These are phyloP conservation scores for Macrosoma leucophasiata DNA, from an alignment of 2,888 invertebrate species.

Conservation along the genomic window DNA sequence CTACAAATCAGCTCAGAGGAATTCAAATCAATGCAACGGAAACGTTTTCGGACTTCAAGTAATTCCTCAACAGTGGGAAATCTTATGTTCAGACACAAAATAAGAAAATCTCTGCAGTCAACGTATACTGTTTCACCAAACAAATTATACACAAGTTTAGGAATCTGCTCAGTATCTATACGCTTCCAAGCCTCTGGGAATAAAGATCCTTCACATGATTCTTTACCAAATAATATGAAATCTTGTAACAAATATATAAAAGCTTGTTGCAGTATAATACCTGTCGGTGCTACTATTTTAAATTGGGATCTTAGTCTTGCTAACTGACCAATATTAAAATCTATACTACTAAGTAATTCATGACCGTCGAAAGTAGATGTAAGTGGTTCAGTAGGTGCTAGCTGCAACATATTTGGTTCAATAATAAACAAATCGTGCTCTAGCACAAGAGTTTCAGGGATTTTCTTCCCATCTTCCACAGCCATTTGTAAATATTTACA, in stretches of 20 bases:
- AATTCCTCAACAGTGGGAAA: constrained; percentile 74
- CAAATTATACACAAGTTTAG: constrained; percentile 55
- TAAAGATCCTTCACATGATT: constrained; percentile 48
- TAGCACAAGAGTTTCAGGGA: constrained; percentile 63
- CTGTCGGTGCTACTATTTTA: constrained; percentile 59
- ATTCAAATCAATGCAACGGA: constrained; percentile 60
- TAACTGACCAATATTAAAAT: constrained; percentile 56
- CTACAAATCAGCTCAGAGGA: constrained; percentile 50
- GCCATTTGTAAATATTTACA: constrained; percentile 70
- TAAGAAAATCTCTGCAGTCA: constrained; percentile 81
- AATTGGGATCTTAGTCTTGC: constrained; percentile 50
- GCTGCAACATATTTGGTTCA: constrained; percentile 60
- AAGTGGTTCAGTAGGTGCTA: constrained; percentile 30
- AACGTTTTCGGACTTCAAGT: constrained; percentile 60
- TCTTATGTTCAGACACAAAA: constrained; percentile 73
- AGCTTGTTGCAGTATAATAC: constrained; percentile 57
- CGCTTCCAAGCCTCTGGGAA: constrained; percentile 57
- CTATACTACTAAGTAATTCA: constrained; percentile 37
- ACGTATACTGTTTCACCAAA: constrained; percentile 75
- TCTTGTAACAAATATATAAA: constrained; percentile 72
- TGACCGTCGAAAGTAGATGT: constrained; percentile 27
- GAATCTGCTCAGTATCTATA: constrained; percentile 56
- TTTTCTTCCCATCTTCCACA: constrained; percentile 61
- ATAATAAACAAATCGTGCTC: constrained; percentile 68
- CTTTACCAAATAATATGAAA: constrained; percentile 63